Evolutionary conservation across 2,113 vertebrate genomes (phyloP).

Genomic region (Shinisaurus crocodilurus): DNA sequence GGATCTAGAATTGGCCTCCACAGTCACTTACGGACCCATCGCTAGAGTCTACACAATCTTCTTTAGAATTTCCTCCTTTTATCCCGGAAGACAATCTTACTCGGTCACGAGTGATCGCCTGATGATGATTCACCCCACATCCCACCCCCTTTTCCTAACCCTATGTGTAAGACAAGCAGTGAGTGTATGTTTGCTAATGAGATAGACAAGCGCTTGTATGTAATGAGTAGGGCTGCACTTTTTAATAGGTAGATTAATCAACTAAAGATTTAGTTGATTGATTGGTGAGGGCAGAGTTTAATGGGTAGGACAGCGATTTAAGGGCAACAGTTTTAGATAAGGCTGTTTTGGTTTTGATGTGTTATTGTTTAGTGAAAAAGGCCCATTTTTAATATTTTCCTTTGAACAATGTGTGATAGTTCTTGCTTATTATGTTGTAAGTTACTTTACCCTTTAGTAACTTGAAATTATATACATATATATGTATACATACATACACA

Average conservation of each 20-base stretch:
- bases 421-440: not conserved
- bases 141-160: not conserved
- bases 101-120: too few species aligned
- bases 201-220: not conserved
- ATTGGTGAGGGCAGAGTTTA: not conserved
- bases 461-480: not conserved
- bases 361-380: not conserved
- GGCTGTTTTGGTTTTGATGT: not conserved
- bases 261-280: not conserved
- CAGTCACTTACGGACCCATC: too few species aligned
- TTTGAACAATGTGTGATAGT: not conserved
- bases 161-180: not conserved
- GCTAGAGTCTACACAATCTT: too few species aligned
- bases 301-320: not conserved
- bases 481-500: too few species aligned
- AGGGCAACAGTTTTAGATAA: not conserved
- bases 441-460: not conserved
- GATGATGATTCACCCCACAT: too few species aligned
- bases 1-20: too few species aligned
- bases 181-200: not conserved
- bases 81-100: too few species aligned
- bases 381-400: not conserved
- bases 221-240: not conserved
- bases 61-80: too few species aligned
- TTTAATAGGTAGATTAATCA: slow-evolving; percentile 7